Conservation (phyloP, 2,888 invertebrate genomes). For the Ametastegia equiseti region DNA sequence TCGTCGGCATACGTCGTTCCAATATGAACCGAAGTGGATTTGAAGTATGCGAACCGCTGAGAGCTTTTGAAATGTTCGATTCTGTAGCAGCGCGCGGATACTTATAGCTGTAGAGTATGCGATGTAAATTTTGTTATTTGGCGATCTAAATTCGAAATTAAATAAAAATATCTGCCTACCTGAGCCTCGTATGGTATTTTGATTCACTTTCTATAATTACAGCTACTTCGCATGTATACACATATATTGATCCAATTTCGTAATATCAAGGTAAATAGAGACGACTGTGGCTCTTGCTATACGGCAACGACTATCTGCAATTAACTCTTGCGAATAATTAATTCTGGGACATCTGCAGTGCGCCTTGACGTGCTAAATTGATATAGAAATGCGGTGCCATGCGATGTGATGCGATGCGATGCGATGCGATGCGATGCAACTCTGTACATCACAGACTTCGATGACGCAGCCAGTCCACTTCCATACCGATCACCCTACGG, state of each 20-base stretch:
- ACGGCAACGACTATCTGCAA: not conserved
- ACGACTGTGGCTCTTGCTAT: not conserved
- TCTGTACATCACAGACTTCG: not conserved
- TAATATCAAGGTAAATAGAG: not conserved
- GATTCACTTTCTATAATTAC: conserved; percentile 3
- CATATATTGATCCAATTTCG: not conserved
- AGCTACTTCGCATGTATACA: no score
- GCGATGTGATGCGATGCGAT: not conserved
- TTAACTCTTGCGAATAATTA: conserved; percentile 19
- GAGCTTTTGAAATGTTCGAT: not conserved
- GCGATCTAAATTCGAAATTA: not conserved
- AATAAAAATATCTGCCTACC: not conserved
- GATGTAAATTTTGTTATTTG: not conserved
- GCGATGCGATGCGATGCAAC: not conserved
- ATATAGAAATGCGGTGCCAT: conserved; percentile 20
- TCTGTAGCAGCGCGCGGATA: not conserved
- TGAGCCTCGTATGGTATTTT: not conserved
- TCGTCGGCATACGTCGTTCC: not conserved
- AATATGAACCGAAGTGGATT: conserved; percentile 5
- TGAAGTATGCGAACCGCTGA: conserved; percentile 8
- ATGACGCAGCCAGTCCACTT: not conserved
- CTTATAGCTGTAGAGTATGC: not conserved
- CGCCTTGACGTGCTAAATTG: conserved; percentile 7
- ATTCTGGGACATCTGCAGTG: conserved; percentile 19
- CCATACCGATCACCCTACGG: not conserved